These are phyloP conservation scores for Bombycilla garrulus DNA, from an alignment of 2,113 vertebrate genomes.

Conservation along the genomic window DNA sequence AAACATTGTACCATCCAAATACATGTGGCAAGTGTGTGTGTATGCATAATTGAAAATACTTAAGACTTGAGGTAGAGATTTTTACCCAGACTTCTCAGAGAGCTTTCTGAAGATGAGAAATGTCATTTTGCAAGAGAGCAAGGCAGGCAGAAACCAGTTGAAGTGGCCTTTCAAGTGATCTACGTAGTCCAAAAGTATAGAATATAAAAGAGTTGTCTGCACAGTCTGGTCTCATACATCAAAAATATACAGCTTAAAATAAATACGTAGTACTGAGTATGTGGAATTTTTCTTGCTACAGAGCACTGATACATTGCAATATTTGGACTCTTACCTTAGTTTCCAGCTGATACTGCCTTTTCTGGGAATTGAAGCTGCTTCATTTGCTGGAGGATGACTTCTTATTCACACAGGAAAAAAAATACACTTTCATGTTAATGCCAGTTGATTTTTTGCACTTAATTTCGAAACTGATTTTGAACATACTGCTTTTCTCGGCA, in stretches of 20 bases:
- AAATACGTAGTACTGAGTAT: neutral
- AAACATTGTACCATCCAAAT: conserved; percentile 16
- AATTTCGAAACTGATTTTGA: neutral
- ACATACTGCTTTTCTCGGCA: neutral
- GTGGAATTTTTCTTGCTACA: neutral
- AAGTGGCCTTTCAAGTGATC: neutral
- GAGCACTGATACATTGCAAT: neutral
- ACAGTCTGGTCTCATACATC: neutral
- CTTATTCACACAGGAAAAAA: neutral
- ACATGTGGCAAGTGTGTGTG: neutral
- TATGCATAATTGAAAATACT: neutral
- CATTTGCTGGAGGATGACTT: neutral
- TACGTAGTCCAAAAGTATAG: neutral
- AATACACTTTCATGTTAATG: neutral
- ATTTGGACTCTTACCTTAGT: neutral
- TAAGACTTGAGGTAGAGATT: neutral
- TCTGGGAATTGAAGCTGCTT: neutral
- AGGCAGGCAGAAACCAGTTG: neutral
- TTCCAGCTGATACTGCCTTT: neutral
- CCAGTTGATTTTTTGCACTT: neutral
- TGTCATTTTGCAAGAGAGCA: neutral
- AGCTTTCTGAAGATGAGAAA: neutral
- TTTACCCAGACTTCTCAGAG: neutral
- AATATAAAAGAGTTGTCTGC: neutral
- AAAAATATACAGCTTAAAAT: neutral